Base-by-base conservation (phyloP, 2,888 invertebrate species). In the Himalopsyche anomala region DNA sequence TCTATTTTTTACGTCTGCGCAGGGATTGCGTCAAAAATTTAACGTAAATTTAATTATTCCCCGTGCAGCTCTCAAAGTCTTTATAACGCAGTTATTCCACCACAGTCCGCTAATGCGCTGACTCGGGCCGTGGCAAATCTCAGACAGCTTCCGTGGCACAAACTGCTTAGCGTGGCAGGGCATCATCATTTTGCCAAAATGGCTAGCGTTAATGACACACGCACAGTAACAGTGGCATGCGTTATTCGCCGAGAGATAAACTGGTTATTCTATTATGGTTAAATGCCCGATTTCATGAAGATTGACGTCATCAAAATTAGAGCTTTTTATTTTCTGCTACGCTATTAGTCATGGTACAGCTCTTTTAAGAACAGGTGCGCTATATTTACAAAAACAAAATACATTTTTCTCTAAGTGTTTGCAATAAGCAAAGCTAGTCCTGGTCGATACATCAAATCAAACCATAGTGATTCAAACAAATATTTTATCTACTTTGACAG, bases 51-150 rank as follows among this genome's bases (percentile, higher is more conserved):
- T 15, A 9, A 62, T 62, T 19, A 62, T 62, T 19, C 28, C 62
- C 62, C n/a, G 6, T 5, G 62, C 62, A 62, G 62, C 15, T 19
- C 28, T 62, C 62, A 9, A 11, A 62, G 62, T 19, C 19, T 62
- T 62, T 62, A 62, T 62, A n/a, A 28, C 28, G 62, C 62, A 19
- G 62, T 62, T 62, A 62, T 62, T 62, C 11, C 62, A 11, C 62
- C 62, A 28, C 62, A n/a, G 74, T 74, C 79, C 84, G 36, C 84
- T 84, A 84, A 84, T 84, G 84, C 42, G 84, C 84, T 84, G 84
- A 84, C 40, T 84, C 45, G 79, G 74, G n/a, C 84, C 74, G 42
- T 36, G 38, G 42, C 80, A 15, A 38, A 42, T 62, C 62, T 62
- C 62, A 62, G 62, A n/a, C 62, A 62, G 62, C 62, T 28, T 62